Base-by-base conservation (phyloP, 2,113 vertebrate genomes). In the Xiphophorus maculatus region DNA sequence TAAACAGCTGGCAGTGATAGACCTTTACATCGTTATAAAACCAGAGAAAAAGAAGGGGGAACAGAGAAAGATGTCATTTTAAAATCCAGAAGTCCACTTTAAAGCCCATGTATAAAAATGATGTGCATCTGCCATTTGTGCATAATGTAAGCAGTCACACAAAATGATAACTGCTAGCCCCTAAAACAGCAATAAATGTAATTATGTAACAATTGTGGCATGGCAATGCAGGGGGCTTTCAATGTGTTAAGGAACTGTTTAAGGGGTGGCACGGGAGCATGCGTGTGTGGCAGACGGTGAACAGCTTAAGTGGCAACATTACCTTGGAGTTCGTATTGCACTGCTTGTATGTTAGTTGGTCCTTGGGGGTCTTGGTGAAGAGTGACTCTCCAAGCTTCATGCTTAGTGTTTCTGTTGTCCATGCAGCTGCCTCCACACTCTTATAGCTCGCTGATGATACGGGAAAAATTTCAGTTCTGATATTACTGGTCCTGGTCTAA, bases 331-430 rank as follows among this genome's bases (percentile, higher is more conserved):
- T 82, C 74, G 80, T 84, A 82, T 77, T 81, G 66, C 82, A 75
- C 37, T 13, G 63, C 73, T 67, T 81, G 71, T 74, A 74, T 76
- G 85, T 83, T 77, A 80, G 60, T 72, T 37, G 62, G 63, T 68
- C 69, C 77, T 88, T 33, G 6, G 82, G 83, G 81, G 74, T 77
- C 42, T 54, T 4, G 1, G 33, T 71, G 51, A 63, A 42, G 74
- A 67, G 62, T 4, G 15, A 32, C 74, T 88, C 75, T 66, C 48
- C 54, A 71, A 77, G 70, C 40, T 69, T 81, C 67, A 64, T 63
- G 71, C 69, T 87, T 72, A 68, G 82, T 87, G 77, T 90, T 88
- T 79, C 74, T 84, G 79, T 75, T 76, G 69, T 77, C 72, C 66
- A 77, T 73, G 71, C 76, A 87, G 82, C 82, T 87, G 83, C 86